Evolutionary conservation across 1,140 invertebrate species (phyloP).

Genomic region (Sminthurinus signatus): DNA sequence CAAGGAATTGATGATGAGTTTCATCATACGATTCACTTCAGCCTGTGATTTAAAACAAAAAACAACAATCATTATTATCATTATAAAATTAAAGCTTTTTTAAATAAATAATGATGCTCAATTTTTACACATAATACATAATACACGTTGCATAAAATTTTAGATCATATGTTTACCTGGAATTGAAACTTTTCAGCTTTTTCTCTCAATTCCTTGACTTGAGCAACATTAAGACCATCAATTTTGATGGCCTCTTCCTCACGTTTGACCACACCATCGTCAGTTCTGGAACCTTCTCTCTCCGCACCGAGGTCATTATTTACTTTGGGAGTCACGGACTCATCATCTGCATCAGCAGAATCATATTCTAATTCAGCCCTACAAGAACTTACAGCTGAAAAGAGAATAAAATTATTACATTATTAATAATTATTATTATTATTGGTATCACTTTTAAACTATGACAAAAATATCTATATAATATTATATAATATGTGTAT

Average conservation of each 20-base stretch:
- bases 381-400: background rate
- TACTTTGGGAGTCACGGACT: conserved; percentile 24
- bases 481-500: background rate
- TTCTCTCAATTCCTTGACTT: conserved; percentile 84
- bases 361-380: conserved; percentile 4
- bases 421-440: background rate
- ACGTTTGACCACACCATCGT: conserved; percentile 69
- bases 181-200: conserved; percentile 90
- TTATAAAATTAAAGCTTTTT: background rate
- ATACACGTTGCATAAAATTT: no score
- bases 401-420: background rate
- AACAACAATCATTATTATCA: background rate
- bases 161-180: conserved; percentile 50
- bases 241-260: conserved; percentile 97
- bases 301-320: conserved; percentile 64
- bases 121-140: no score
- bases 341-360: conserved; percentile 20
- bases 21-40: conserved; percentile 99
- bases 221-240: conserved; percentile 89
- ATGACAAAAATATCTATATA: background rate
- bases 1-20: conserved; percentile 96
- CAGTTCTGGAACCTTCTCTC: conserved; percentile 74
- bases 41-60: conserved; percentile 48
- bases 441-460: background rate
- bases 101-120: no score